These are phyloP conservation scores for Passerculus sandwichensis DNA, from an alignment of 2,797 vertebrate genomes.

Conservation along the genomic window DNA sequence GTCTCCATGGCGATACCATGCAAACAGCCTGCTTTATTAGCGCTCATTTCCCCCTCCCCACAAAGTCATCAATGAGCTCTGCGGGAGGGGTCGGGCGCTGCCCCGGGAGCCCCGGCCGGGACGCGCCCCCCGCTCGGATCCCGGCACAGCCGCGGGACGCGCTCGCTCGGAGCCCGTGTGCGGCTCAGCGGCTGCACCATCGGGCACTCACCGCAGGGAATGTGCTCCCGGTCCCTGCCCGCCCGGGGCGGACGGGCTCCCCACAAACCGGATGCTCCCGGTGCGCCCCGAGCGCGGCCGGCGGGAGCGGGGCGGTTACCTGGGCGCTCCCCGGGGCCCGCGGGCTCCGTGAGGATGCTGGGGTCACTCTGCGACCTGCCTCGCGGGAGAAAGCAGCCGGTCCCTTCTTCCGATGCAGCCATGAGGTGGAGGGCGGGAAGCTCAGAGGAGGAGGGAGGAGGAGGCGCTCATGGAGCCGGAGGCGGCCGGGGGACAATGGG, in stretches of 20 bases:
- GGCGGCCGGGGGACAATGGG: slow-evolving; percentile 78
- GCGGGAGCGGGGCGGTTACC: slow-evolving; percentile 74
- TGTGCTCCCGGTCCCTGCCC: not conserved
- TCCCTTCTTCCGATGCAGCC: slow-evolving; percentile 86
- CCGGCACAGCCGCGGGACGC: not conserved
- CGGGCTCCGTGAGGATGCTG: slow-evolving; percentile 88
- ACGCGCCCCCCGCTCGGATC: not conserved
- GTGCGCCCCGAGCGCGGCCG: not conserved
- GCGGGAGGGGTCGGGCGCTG: not conserved
- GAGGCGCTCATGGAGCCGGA: slow-evolving; percentile 70
- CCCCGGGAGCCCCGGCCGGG: not conserved
- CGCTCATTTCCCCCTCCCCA: slow-evolving; percentile 40
- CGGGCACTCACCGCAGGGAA: not conserved
- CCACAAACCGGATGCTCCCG: not conserved
- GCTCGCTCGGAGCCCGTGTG: not conserved
- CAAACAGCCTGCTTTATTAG: slow-evolving; percentile 65
- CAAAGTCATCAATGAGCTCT: not conserved
- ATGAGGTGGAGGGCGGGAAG: slow-evolving; percentile 77
- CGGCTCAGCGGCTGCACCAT: not conserved
- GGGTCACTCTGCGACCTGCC: slow-evolving; percentile 95
- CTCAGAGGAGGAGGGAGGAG: slow-evolving; percentile 48
- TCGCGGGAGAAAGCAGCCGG: slow-evolving; percentile 86
- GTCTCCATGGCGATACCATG: slow-evolving; percentile 77
- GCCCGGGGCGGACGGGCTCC: not conserved
- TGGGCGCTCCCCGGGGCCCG: slow-evolving; percentile 79